Percentiles rank a stretch among this genome's conserved stretches.
Evolutionary conservation across 2,888 invertebrate species (phyloP).

Genomic region (Sinelater perroti): DNA sequence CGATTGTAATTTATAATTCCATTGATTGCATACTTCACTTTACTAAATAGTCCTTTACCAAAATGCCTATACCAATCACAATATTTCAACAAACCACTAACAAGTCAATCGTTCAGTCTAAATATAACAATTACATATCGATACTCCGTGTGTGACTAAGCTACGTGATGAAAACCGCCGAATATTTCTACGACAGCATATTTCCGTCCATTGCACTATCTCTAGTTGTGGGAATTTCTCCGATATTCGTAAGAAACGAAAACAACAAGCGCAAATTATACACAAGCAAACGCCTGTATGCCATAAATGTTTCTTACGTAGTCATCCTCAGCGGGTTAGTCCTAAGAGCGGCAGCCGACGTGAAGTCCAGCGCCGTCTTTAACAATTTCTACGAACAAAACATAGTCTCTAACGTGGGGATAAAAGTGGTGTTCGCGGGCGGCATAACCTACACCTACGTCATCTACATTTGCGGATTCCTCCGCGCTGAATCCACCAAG

Average conservation of each 20-base stretch:
- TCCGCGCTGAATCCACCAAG: constrained; percentile 24
- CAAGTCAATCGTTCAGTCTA: too few relatives aligned
- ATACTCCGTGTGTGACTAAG: neutral
- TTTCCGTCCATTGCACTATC: constrained; percentile 12
- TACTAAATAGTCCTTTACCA: too few relatives aligned
- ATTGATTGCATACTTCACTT: too few relatives aligned
- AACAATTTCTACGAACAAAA: constrained; percentile 24
- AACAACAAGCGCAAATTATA: constrained; percentile 10
- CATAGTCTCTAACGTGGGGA: constrained; percentile 25
- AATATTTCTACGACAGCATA: constrained; percentile 20
- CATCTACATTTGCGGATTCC: constrained; percentile 20
- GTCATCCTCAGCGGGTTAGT: constrained; percentile 2
- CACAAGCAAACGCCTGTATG: constrained; percentile 21
- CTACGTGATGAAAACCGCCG: neutral
- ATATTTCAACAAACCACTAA: too few relatives aligned
- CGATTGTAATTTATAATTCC: too few relatives aligned
- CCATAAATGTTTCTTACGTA: constrained; percentile 8
- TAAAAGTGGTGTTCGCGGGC: constrained; percentile 17
- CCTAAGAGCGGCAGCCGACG: constrained; percentile 9
- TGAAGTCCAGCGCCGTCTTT: constrained; percentile 12
- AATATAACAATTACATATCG: neutral
- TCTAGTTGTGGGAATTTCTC: constrained; percentile 17
- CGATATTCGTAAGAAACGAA: constrained; percentile 15
- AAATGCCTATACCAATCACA: too few relatives aligned
- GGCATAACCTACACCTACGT: constrained; percentile 14